Percentiles rank a stretch among this genome's conserved stretches.
Evolutionary conservation across 2,797 vertebrate species (phyloP).

Genomic region (Tokudaia tokunoshimensis): DNA sequence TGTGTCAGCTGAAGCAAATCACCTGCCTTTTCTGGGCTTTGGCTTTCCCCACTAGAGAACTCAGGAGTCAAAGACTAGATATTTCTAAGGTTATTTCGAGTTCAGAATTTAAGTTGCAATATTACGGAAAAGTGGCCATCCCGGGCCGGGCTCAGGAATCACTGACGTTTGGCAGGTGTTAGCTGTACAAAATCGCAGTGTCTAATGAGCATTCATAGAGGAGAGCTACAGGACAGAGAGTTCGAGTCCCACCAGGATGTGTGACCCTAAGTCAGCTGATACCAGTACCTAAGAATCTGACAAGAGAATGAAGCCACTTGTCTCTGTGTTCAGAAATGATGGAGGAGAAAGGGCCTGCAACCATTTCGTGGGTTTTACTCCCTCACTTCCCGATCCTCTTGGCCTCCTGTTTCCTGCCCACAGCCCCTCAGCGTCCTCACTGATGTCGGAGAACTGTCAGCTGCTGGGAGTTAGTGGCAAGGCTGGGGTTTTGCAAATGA

Average conservation of each 20-base stretch:
- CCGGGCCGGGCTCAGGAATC: conserved; percentile 46
- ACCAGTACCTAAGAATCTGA: background rate
- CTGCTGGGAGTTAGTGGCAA: conserved; percentile 81
- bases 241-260: conserved; percentile 27
- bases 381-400: background rate
- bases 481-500: conserved; percentile 78
- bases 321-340: conserved; percentile 1
- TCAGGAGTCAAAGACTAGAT: conserved; percentile 38
- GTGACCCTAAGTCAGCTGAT: background rate
- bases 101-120: conserved; percentile 73
- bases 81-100: conserved; percentile 62
- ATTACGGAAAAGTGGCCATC: conserved; percentile 43
- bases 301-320: background rate
- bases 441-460: conserved; percentile 37
- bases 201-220: conserved; percentile 12
- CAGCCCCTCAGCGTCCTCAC: background rate
- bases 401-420: background rate
- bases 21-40: conserved; percentile 43
- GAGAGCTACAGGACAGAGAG: background rate
- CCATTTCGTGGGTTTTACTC: background rate
- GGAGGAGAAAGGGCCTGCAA: background rate
- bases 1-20: conserved; percentile 39
- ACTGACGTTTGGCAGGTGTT: conserved; percentile 56
- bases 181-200: conserved; percentile 11
- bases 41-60: conserved; percentile 57